A percentile compares a stretch with the other conserved stretches of the same genome.
Evolutionary conservation across 2,113 vertebrate genomes (phyloP).

Genomic region (Tichodroma muraria): DNA sequence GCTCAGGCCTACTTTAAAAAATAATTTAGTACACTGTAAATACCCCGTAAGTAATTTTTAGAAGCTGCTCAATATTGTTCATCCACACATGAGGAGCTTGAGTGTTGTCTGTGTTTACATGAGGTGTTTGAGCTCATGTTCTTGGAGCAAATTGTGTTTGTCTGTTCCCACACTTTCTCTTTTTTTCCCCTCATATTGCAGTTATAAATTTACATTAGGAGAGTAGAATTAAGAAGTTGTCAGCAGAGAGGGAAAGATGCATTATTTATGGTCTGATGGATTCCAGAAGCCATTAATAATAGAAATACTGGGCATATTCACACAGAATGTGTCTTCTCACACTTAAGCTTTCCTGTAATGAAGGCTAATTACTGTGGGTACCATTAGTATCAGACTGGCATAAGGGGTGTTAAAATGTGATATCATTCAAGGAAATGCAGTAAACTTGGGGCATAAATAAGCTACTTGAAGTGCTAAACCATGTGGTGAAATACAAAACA

Average conservation of each 20-base stretch:
- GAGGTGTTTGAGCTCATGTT: not conserved
- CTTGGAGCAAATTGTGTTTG: not conserved
- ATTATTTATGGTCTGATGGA: not conserved
- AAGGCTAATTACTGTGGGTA: not conserved
- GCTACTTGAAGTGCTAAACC: not conserved
- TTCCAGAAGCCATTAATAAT: slow-evolving; percentile 37
- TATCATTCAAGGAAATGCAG: not conserved
- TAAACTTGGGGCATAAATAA: not conserved
- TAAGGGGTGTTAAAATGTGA: not conserved
- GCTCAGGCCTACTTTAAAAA: not conserved
- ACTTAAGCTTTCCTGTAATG: not conserved
- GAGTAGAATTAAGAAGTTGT: slow-evolving; percentile 14
- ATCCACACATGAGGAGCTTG: not conserved
- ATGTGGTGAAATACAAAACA: not conserved
- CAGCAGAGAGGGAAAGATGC: not conserved
- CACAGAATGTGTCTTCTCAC: not conserved
- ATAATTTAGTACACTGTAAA: not conserved
- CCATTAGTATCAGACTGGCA: not conserved
- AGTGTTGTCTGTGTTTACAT: not conserved
- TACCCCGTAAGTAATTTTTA: not conserved
- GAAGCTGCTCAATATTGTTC: not conserved
- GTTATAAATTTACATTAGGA: slow-evolving; percentile 28
- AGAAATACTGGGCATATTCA: not conserved
- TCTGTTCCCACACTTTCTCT: not conserved
- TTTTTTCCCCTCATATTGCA: not conserved